Evolutionary conservation across 1,140 invertebrate species (phyloP).

Genomic region (Papilio dardanus): DNA sequence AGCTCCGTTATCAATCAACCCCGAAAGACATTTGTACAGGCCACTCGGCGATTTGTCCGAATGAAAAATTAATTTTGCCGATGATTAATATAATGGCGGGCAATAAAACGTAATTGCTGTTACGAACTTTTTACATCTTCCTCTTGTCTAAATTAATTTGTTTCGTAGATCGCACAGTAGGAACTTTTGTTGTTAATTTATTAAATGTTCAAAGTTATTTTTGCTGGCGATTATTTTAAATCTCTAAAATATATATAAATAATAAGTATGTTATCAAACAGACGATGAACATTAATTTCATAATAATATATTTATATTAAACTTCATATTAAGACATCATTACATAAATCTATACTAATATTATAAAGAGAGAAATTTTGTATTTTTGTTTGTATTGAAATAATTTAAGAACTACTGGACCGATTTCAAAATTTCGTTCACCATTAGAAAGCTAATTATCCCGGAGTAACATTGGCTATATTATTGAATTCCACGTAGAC

Average conservation of each 20-base stretch:
- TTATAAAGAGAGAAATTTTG: no score
- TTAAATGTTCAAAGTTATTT: constrained; percentile 23
- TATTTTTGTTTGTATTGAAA: neutral
- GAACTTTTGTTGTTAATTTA: constrained; percentile 36
- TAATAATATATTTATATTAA: no score
- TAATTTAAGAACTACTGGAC: no score
- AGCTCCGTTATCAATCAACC: constrained; percentile 64
- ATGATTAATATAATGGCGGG: constrained; percentile 80
- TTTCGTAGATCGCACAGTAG: constrained; percentile 39
- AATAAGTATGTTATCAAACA: no score
- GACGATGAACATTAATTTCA: neutral
- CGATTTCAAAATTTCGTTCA: no score
- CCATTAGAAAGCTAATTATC: no score
- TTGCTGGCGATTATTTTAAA: neutral
- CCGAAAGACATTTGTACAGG: constrained; percentile 72
- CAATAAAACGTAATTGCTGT: constrained; percentile 81
- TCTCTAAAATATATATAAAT: no score
- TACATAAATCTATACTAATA: no score
- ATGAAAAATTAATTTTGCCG: constrained; percentile 82
- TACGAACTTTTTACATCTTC: constrained; percentile 81
- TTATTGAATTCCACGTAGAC: no score
- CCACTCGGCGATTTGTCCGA: constrained; percentile 78
- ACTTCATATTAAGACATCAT: no score
- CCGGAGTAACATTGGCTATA: no score
- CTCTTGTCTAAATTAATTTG: constrained; percentile 80